Percentiles rank a stretch among this genome's conserved stretches.
These are phyloP conservation scores for Drosophila varians DNA, from an alignment of 1,140 invertebrate species.

Conservation along the genomic window DNA sequence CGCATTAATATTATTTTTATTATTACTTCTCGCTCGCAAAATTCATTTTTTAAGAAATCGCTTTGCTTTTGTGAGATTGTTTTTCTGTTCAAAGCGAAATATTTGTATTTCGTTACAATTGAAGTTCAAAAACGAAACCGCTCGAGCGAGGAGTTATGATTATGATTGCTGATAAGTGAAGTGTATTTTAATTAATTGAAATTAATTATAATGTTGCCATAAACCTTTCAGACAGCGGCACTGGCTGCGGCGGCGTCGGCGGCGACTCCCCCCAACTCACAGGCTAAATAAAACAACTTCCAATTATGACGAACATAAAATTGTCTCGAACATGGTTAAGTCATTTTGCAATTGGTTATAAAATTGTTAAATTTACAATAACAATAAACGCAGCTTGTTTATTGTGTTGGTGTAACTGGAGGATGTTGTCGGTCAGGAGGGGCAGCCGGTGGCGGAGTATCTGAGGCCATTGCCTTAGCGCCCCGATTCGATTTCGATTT, in stretches of 20 bases:
- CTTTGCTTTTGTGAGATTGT: slow-evolving; percentile 10
- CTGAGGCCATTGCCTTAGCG: slow-evolving; percentile 34
- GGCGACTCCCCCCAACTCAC: slow-evolving; percentile 6
- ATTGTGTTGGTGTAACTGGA: slow-evolving; percentile 12
- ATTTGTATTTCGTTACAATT: slow-evolving; percentile 23
- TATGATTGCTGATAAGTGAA: slow-evolving; percentile 66
- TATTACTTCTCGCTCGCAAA: slow-evolving; percentile 45
- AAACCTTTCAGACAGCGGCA: slow-evolving; percentile 36
- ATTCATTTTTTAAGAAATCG: slow-evolving; percentile 16
- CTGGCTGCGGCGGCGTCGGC: slow-evolving; percentile 20
- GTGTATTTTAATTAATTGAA: slow-evolving; percentile 78
- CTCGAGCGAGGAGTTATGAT: slow-evolving; percentile 38
- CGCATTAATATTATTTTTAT: slow-evolving; percentile 72
- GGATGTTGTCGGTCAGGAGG: background rate
- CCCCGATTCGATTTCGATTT: slow-evolving; percentile 21
- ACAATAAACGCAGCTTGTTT: slow-evolving; percentile 55
- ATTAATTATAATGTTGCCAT: slow-evolving; percentile 72
- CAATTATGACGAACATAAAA: slow-evolving; percentile 75
- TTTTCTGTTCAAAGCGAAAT: background rate
- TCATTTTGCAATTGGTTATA: slow-evolving; percentile 68
- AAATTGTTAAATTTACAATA: slow-evolving; percentile 68
- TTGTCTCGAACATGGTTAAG: slow-evolving; percentile 64
- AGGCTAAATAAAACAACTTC: slow-evolving; percentile 41
- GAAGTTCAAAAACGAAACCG: slow-evolving; percentile 55
- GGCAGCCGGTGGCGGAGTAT: background rate